Evolutionary conservation across 2,797 vertebrate species (phyloP).

Genomic region (Cygnus olor): DNA sequence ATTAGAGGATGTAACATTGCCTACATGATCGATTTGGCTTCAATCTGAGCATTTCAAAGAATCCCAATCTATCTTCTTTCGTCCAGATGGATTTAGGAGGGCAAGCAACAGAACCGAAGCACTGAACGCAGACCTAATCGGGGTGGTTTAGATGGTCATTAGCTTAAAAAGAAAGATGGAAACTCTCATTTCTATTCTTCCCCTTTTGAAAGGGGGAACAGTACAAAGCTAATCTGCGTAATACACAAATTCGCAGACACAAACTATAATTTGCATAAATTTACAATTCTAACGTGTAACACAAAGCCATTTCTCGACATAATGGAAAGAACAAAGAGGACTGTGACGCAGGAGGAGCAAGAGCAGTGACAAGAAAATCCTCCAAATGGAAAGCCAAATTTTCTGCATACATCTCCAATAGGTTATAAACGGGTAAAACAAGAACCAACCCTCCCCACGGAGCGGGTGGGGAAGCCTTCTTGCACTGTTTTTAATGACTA

Average conservation of each 20-base stretch:
- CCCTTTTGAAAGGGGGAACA: not conserved
- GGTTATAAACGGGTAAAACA: not conserved
- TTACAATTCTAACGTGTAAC: not conserved
- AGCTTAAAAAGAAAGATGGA: not conserved
- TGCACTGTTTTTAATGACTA: too few species aligned
- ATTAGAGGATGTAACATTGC: fast-evolving
- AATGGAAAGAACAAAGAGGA: not conserved
- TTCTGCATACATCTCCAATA: not conserved
- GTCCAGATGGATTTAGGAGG: not conserved
- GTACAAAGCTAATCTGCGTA: not conserved
- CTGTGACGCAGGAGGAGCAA: not conserved
- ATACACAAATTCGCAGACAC: not conserved
- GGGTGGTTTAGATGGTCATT: not conserved
- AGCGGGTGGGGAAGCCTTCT: too few species aligned
- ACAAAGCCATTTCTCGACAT: not conserved
- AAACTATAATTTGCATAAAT: not conserved
- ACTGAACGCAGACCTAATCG: not conserved
- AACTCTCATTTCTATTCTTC: not conserved
- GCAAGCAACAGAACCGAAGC: not conserved
- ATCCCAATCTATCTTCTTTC: not conserved
- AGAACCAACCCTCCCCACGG: not conserved
- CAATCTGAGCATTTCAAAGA: not conserved
- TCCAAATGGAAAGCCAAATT: not conserved
- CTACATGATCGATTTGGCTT: not conserved
- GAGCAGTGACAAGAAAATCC: not conserved